phyloP scores from a whole-genome alignment of 2,113 vertebrate genomes.

The Pavo muticus region DNA sequence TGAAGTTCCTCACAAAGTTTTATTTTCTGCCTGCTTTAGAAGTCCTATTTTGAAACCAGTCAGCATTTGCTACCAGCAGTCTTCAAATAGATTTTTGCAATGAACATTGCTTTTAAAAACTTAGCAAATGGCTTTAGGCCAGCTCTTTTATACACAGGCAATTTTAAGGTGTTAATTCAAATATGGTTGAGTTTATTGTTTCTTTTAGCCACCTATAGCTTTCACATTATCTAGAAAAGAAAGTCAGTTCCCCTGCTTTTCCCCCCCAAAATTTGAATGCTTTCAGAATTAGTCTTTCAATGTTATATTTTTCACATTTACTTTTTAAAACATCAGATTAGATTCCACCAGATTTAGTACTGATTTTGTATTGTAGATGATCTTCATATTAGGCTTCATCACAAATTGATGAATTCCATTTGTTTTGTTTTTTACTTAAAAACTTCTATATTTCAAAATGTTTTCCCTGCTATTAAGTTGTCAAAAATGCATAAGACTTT shows the following conservation, averaged over 20 bases:
- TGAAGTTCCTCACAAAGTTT: not conserved
- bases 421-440: not conserved
- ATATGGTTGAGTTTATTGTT: not conserved
- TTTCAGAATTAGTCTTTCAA: not conserved
- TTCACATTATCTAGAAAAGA: not conserved
- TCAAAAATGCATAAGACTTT: not conserved
- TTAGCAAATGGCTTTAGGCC: not conserved
- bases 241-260: not conserved
- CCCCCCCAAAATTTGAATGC: not conserved
- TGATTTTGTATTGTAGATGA: not conserved
- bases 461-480: not conserved
- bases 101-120: not conserved
- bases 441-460: not conserved
- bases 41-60: not conserved
- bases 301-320: accelerated
- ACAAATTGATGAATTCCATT: not conserved
- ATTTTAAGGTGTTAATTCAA: not conserved
- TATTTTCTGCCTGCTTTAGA: not conserved
- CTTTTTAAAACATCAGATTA: not conserved
- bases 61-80: not conserved
- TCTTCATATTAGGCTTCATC: not conserved
- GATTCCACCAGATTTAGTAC: not conserved
- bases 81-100: not conserved
- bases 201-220: not conserved
- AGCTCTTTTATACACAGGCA: accelerated